A percentile compares a stretch with the other conserved stretches of the same genome.
These are phyloP conservation scores for Meriones psammophilus DNA, from an alignment of 2,797 vertebrate genomes.

Conservation along the genomic window DNA sequence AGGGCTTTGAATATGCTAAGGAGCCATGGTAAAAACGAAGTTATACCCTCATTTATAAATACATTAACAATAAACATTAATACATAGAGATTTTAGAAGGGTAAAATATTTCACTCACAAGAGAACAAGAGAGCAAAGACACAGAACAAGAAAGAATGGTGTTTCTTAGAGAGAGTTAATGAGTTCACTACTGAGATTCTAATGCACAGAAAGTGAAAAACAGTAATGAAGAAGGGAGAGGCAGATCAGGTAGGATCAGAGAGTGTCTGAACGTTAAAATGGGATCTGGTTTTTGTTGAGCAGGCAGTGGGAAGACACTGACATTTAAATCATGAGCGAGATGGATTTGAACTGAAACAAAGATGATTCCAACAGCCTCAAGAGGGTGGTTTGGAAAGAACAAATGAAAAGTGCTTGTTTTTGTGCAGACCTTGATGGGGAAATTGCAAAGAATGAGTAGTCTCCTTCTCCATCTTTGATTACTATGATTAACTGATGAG, in stretches of 20 bases:
- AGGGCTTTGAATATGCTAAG: neutral
- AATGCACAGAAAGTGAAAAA: neutral
- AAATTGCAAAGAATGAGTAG: conserved; percentile 37
- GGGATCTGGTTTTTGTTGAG: neutral
- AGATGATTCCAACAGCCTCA: neutral
- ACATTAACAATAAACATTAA: neutral
- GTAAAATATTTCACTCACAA: conserved; percentile 5
- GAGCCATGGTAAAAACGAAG: neutral
- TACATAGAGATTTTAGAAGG: neutral
- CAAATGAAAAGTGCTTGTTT: neutral
- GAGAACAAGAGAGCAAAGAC: conserved; percentile 17
- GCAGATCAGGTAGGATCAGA: neutral
- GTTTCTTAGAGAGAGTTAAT: neutral
- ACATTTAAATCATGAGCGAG: conserved; percentile 8
- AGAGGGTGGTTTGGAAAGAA: neutral
- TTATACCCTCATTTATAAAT: neutral
- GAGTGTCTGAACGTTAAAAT: neutral
- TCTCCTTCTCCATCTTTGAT: conserved; percentile 52
- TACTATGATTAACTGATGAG: conserved; percentile 70
- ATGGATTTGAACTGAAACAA: neutral
- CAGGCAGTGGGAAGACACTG: neutral
- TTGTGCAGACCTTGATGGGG: conserved; percentile 33
- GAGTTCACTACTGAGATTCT: neutral
- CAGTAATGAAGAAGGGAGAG: neutral
- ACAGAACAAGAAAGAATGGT: neutral